Evolutionary conservation across 2,113 vertebrate species (phyloP), one percentile per base, ranked within the genome.

Genomic region (Lagopus leucura): DNA sequence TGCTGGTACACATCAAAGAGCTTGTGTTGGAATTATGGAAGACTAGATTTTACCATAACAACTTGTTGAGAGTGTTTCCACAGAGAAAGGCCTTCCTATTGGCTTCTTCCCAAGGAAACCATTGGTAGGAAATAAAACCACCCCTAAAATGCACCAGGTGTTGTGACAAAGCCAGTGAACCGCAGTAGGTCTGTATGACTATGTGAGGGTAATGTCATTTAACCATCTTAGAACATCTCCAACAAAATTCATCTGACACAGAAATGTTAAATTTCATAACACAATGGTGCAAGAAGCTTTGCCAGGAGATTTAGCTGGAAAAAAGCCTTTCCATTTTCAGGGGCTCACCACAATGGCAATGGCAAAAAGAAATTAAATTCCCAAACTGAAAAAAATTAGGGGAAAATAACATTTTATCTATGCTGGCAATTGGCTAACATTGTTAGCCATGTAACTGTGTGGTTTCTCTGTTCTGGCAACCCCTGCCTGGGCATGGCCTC

Each of bases 391-490:
- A 89, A 73, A 94, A 87, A 75, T 7, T 28, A 60, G 58, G 42
- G 24, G 50, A 74, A 91, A 94, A 94, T 76, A 16, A 0, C 52
- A 64, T 83, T 94, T 86, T 92, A 67, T 76, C 86, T 92, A 55
- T 91, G 86, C 80, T 92, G 83, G 90, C 66, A 63, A 12, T 78
- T 89, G 86, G 48, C 66, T 89, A 79, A 82, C 83, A 82, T 76
- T 89, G 90, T 82, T 79, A 69, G 86, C 52, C 83, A 18, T 92
- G 88, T 57, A 86, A 69, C 70, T 79, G 19, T 95, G 96, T 63
- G 92, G 95, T 95, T 96, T 93, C 74, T 96, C 90, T 94, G 89
- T 96, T 95, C 94, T 94, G 80, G 78, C 91, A 93, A 94, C 78
- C 91, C 85, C 94, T 95, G 87, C 67, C 82, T 92, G 84, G 83